A percentile compares a stretch with the other conserved stretches of the same genome.
Conservation (phyloP, 1,140 invertebrate species). For the Trachelipus rathkii region DNA sequence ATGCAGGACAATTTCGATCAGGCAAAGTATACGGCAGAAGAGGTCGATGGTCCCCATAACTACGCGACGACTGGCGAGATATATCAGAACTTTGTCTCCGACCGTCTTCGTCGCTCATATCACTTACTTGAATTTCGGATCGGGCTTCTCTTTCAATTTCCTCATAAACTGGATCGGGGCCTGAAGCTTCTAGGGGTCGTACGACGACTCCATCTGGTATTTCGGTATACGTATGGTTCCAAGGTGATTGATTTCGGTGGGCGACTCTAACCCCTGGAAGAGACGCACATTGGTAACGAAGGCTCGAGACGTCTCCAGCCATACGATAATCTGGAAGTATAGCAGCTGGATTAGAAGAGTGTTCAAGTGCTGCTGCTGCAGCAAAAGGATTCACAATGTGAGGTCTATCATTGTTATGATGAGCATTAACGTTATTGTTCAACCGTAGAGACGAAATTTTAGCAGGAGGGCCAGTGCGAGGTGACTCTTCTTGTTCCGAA, state of each 20-base stretch:
- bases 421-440: conserved; percentile 40
- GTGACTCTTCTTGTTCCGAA: conserved; percentile 63
- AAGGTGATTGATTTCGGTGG: conserved; percentile 54
- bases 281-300: conserved; percentile 43
- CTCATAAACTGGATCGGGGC: conserved; percentile 75
- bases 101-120: conserved; percentile 68
- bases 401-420: conserved; percentile 48
- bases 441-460: conserved; percentile 39
- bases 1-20: conserved; percentile 34
- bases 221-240: conserved; percentile 64
- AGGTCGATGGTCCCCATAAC: conserved; percentile 73
- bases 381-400: conserved; percentile 50
- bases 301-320: conserved; percentile 31
- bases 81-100: conserved; percentile 68
- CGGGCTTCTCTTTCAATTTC: conserved; percentile 64
- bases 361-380: conserved; percentile 45
- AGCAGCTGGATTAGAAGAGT: conserved; percentile 34
- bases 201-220: conserved; percentile 54
- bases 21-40: conserved; percentile 61
- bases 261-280: conserved; percentile 38
- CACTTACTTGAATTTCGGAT: conserved; percentile 47
- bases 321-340: conserved; percentile 42
- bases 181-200: conserved; percentile 55
- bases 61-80: conserved; percentile 68
- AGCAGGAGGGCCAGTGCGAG: conserved; percentile 50